Base-by-base conservation (phyloP, 2,888 invertebrate species). In the Tiphia femorata region DNA sequence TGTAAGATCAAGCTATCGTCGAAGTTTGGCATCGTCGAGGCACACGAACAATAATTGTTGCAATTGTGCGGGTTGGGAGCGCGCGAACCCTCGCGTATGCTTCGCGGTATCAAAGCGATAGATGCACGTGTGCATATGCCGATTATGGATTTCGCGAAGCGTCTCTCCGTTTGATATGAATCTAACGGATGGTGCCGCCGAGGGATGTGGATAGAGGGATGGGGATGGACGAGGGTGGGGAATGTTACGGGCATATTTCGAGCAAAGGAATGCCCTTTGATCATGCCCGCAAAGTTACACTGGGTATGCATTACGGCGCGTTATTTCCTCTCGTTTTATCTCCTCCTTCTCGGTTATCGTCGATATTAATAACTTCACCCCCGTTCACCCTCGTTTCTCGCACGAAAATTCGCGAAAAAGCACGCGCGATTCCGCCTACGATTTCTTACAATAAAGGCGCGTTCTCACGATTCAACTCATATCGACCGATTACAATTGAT, bases 231-330 rank as follows among this genome's bases (percentile, higher is more conserved):
- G 25, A 25, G 6, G 12, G 2, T 14, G 33, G 40, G 48, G 49
- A 43, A 52, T 47, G 61, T 66, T 62, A 50, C 43, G 30, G 40
- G 72, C 63, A 59, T 73, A 63, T 73, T 76, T 62, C 70, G 54
- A 63, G 58, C 65, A 40, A 63, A 65, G 76, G 74, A 76, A 77
- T 77, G 73, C 60, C 60, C 71, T 77, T 77, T 77, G 75, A 77
- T 77, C 73, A 64, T 73, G 48, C 61, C 64, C 62, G 60, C 72
- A 64, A 71, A 71, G 62, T 72, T 64, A 51, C 58, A 49, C 42
- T 47, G 62, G 19, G 55, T 69, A 68, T 59, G 33, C 14, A 33
- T 33, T 33, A 33, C 58, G 58, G 27, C 27, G 53, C 27, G 50
- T 49, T 44, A 42, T 37, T 12, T 43, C 43, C 38, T 20, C 16